phyloP scores from a whole-genome alignment of 2,888 invertebrate genomes.

The Tribolium freemani region DNA sequence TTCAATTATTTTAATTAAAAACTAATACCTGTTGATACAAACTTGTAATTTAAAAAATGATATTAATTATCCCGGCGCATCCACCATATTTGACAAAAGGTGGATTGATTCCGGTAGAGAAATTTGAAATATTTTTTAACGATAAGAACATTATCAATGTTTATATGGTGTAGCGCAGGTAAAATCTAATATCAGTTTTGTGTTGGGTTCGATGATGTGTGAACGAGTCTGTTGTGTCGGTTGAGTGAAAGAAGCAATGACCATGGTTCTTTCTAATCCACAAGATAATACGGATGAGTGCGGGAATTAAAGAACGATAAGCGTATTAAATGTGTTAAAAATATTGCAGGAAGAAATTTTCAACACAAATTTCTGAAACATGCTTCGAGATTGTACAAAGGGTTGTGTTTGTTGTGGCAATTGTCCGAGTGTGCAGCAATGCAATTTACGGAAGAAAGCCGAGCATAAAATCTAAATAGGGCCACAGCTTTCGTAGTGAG shows the following conservation, averaged over 20 bases:
- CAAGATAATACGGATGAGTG: slow-evolving; percentile 14
- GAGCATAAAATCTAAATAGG: slow-evolving; percentile 28
- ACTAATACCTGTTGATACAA: too few species aligned
- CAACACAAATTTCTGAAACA: not conserved
- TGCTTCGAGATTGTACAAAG: not conserved
- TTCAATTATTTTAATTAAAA: too few species aligned
- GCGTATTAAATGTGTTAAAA: slow-evolving; percentile 8
- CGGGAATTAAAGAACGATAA: slow-evolving; percentile 17
- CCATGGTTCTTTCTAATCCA: not conserved
- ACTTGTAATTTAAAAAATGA: too few species aligned
- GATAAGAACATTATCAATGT: not conserved
- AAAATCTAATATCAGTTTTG: not conserved
- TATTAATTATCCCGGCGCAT: not conserved
- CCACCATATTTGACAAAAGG: not conserved
- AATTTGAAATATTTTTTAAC: not conserved
- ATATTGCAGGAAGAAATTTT: not conserved
- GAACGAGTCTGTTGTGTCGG: slow-evolving; percentile 4
- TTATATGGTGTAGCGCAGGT: not conserved
- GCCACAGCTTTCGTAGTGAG: slow-evolving; percentile 43
- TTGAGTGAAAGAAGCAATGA: slow-evolving; percentile 18
- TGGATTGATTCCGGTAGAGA: not conserved
- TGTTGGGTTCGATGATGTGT: slow-evolving; percentile 5
- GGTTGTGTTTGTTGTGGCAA: not conserved
- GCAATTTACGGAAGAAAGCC: slow-evolving; percentile 29
- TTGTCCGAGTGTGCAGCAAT: slow-evolving; percentile 18